Evolutionary conservation across 2,797 vertebrate genomes (phyloP).

Genomic region (Neosilurus mollespiculum): DNA sequence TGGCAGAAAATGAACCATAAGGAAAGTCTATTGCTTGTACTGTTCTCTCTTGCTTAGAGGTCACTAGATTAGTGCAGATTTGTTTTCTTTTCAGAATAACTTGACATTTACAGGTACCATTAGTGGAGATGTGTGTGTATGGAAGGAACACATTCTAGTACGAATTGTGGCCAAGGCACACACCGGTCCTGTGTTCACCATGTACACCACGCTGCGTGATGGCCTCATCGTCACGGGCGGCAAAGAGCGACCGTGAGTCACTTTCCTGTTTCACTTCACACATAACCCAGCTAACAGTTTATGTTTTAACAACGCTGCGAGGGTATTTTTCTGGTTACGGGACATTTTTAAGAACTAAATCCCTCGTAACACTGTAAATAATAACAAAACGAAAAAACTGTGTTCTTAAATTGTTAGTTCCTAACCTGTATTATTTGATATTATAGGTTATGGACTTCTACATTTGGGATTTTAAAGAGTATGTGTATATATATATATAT

Average conservation of each 20-base stretch:
- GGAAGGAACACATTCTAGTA: constrained; percentile 94
- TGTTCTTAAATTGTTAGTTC: background rate
- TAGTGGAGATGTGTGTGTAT: constrained; percentile 99
- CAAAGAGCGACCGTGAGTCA: constrained; percentile 95
- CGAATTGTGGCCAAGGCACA: constrained; percentile 97
- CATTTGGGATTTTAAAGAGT: background rate
- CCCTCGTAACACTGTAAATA: too few species aligned
- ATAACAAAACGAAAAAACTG: too few species aligned
- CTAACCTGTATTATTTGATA: background rate
- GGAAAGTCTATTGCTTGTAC: constrained; percentile 61
- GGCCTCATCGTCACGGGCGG: constrained; percentile 97
- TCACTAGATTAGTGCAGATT: constrained; percentile 85
- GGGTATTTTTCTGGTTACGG: too few species aligned
- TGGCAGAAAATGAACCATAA: background rate
- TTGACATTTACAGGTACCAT: constrained; percentile 99
- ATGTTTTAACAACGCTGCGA: too few species aligned
- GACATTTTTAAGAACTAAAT: too few species aligned
- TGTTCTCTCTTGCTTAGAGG: constrained; percentile 74
- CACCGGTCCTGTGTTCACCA: constrained; percentile 96
- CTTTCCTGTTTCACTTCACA: background rate
- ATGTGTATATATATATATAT: too few species aligned
- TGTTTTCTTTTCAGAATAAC: constrained; percentile 97
- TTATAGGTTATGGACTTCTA: background rate
- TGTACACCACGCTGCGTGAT: constrained; percentile 95
- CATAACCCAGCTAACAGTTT: background rate